Conservation (phyloP, 2,888 invertebrate species). For the Aphidoletes aphidimyza region DNA sequence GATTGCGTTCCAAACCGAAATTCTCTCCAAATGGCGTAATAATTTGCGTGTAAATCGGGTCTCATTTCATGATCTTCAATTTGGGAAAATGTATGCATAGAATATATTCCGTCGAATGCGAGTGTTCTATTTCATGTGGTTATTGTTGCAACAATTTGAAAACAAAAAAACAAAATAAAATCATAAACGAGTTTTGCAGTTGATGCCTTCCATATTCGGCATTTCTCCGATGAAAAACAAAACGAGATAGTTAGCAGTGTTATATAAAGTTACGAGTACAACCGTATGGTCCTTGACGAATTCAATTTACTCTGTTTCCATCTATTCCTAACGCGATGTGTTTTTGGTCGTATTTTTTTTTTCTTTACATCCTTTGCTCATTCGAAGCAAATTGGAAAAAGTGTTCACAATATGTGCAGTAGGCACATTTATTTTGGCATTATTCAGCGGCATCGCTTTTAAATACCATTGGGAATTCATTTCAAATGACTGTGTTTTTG, state of each 20-base stretch:
- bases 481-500: not conserved
- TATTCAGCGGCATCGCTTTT: constrained; percentile 26
- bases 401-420: not conserved
- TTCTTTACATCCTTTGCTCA: not conserved
- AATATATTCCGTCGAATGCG: too few relatives aligned
- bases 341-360: not conserved
- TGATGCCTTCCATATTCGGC: not conserved
- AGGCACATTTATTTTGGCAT: not conserved
- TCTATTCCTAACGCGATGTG: not conserved
- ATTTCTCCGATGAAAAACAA: not conserved
- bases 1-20: not conserved
- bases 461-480: constrained; percentile 52
- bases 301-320: constrained; percentile 49
- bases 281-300: constrained; percentile 43
- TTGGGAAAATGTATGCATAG: too few relatives aligned
- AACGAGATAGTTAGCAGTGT: constrained; percentile 19
- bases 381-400: constrained; percentile 2
- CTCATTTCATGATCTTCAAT: not conserved
- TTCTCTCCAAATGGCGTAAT: not conserved
- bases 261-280: not conserved
- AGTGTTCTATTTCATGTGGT: not conserved
- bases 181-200: constrained; percentile 25
- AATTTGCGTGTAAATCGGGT: constrained; percentile 35
- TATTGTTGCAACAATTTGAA: constrained; percentile 10
- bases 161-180: too few relatives aligned